These are phyloP conservation scores for Craseonycteris thonglongyai DNA, from an alignment of 2,113 vertebrate species.

Conservation along the genomic window DNA sequence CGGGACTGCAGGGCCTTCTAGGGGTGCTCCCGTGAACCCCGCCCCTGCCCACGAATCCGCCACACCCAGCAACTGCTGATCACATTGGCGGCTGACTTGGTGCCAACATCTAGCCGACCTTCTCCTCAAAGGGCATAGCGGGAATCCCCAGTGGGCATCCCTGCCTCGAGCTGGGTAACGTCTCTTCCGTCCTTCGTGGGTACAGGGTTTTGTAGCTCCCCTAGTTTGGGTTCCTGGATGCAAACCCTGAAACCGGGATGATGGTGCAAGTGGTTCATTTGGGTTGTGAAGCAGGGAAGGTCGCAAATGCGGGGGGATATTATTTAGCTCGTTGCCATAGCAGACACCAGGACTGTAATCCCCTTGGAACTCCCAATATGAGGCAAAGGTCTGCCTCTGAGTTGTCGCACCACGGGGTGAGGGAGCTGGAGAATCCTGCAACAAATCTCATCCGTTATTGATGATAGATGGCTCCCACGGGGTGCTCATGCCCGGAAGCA, in stretches of 20 bases:
- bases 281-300: neutral
- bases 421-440: fast-evolving
- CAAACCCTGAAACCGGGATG: fast-evolving
- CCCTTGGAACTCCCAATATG: neutral
- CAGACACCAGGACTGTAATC: neutral
- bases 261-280: neutral
- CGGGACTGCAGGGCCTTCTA: neutral
- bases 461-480: neutral
- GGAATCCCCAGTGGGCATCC: fast-evolving
- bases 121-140: fast-evolving
- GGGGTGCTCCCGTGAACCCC: neutral
- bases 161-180: fast-evolving
- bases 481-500: too few species aligned
- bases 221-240: neutral
- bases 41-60: neutral
- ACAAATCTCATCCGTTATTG: neutral
- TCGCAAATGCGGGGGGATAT: fast-evolving
- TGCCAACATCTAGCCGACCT: neutral
- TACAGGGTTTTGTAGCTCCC: fast-evolving
- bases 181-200: neutral
- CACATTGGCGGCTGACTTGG: too few species aligned
- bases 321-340: too few species aligned
- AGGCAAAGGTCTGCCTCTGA: neutral
- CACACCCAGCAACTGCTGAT: neutral
- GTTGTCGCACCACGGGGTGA: neutral